Evolutionary conservation across 2,888 invertebrate species (phyloP), one percentile per base, ranked within the genome.

Genomic region (Patella caerulea): DNA sequence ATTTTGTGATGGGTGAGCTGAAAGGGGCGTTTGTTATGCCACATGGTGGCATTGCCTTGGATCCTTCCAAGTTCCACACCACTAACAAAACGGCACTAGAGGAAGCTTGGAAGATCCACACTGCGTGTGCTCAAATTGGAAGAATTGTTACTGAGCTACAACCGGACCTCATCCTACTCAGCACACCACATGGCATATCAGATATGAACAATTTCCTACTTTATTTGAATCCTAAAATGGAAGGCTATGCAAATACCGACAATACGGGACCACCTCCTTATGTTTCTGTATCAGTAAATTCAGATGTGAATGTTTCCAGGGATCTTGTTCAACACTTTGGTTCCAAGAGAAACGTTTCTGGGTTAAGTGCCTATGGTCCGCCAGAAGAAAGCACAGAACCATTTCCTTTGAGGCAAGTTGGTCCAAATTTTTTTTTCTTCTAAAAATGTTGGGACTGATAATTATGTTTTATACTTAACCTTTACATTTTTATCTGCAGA

Each of bases 181-280:
- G 85, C 72, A 85, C 85, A 1, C 86, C 86, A 3, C 86, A 86
- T 72, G 85, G 86, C n/a, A 78, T 85, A 9, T 76, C 86, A 17
- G 86, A 86, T 75, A 72, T 80, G 52, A 79, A 70, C 17, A 85
- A 85, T 75, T 86, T 86, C 74, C 56, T 83, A 34, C 75, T 86
- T 12, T 86, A 85, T 78, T 72, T 84, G 56, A 86, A 86, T 65
- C 80, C 81, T 1, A 15, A 59, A 12, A 85, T 81, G 71, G 65
- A 65, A 59, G 82, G 79, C 71, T 75, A n/a, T 24, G 83, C 82
- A 12, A 82, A 85, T 45, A 85, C 83, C 11, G 86, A 87, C 75
- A 86, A 86, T 78, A 69, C 82, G 15, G 80, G 84, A 34, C 82
- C 82, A 29, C 85, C 86, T 0, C 85, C 85, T 75, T 84, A 83